Base-by-base conservation (phyloP, 2,797 vertebrate genomes). In the Pelobates cultripes region DNA sequence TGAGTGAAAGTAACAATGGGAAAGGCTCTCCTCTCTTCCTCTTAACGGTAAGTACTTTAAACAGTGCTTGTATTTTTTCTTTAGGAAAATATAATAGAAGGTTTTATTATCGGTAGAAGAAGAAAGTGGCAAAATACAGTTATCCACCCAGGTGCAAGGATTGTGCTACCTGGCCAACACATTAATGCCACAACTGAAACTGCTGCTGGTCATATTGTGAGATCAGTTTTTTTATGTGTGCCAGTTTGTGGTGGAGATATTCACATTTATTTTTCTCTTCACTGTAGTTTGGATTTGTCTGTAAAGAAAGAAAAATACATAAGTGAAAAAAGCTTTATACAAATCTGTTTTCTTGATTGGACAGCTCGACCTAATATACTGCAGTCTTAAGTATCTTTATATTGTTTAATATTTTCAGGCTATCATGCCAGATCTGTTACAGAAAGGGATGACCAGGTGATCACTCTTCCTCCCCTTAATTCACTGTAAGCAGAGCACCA, bases 171-270 rank as follows among this genome's bases (percentile, higher is more conserved):
- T 81, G 86, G 85, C 79, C 81, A 57, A 0, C 69, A 14, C 67
- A 74, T 93, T 91, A 95, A 89, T 87, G 92, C 91, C 94, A 94
- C 86, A 91, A 89, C 89, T 96, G 95, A 80, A 97, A 94, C 91
- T 97, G 97, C 90, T 95, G 94, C 90, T 97, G 97, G 95, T 99
- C 98, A 9, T 96, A 99, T 87, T 96, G 96, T 51, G 97, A 96
- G 89, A 99, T 99, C 87, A 97, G 96, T 95, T 95, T 95, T 93
- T 99, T 99, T 91, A 99, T 98, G 88, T 99, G 97, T 76, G 98
- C 97, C 94, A 99, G 96, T 92, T 99, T 99, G 92, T 96, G 96
- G 94, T 99, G 98, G 88, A 99, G 96, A 93, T 99, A 98, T 96
- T 99, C 97, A 82, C 98, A 99, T 91, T 98, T 96, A 87, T 96